Evolutionary conservation across 2,888 invertebrate species (phyloP), one percentile per base, ranked within the genome.

Genomic region (Colostygia pectinataria): DNA sequence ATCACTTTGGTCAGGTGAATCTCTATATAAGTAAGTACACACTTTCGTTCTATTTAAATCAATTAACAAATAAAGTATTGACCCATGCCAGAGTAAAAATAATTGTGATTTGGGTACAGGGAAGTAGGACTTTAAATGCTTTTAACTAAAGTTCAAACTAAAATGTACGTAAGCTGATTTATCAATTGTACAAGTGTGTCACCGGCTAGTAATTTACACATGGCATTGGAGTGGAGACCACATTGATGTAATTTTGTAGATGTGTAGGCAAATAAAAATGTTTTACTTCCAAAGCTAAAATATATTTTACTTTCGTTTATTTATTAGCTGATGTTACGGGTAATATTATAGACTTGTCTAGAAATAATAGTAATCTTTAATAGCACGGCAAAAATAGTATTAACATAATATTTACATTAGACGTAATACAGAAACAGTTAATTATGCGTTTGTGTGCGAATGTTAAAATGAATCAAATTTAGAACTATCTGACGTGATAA

Each of bases 1-100:
- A 33, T 58, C 55, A 48, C 28, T 50, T 10, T 24, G 18, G 55
- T 56, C 65, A 57, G 58, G 25, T 48, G 55, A n/a, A 58, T 45
- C 46, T 5, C 5, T 20, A 5, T 20, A 20, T 20, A 20, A 1
- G 8, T 28, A 20, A 38, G 23, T 40, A 13, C 18, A 13, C 50
- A 42, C 32, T 45, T 53, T 49, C 24, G 36, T 46, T 55, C 46
- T 59, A 59, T 56, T 56, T 52, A 6, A 36, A 47, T 47, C n/a
- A 42, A 12, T 12, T 12, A 33, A 32, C 23, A 23, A 24, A 36
- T 32, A 25, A n/a, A n/a, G n/a, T n/a, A 10, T 38, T 38, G 32
- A 38, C 38, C 25, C 24, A 45, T 45, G 32, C 38, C 9, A 20
- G 8, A 12, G 12, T 27, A 32, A 33, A 46, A 50, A 45, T 41